Conservation (phyloP, 2,888 invertebrate genomes). For the Ceriagrion tenellum region DNA sequence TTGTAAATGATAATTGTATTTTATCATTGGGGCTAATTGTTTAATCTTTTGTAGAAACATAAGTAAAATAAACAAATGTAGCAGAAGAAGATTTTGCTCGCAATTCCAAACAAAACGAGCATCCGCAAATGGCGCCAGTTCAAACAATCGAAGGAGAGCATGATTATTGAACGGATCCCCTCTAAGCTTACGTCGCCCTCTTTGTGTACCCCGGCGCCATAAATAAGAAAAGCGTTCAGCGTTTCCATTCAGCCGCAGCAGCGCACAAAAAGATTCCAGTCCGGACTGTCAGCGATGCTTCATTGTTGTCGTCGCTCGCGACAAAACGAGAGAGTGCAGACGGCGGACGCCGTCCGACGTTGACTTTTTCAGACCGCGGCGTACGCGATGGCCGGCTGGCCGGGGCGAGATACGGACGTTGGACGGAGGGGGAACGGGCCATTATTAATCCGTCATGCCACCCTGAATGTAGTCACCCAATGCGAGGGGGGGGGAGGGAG, state of each 20-base stretch:
- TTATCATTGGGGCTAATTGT: no score
- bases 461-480: neutral
- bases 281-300: neutral
- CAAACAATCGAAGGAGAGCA: neutral
- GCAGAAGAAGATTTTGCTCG: no score
- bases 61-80: no score
- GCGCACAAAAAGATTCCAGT: neutral
- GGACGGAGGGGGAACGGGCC: neutral
- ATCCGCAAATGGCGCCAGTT: neutral
- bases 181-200: neutral
- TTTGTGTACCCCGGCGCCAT: neutral
- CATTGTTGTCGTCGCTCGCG: neutral
- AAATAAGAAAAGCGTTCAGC: neutral
- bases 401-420: neutral
- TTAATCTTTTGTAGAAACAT: no score
- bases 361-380: neutral
- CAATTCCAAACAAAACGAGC: no score
- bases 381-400: neutral
- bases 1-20: no score
- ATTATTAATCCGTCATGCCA: conserved; percentile 23
- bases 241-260: neutral
- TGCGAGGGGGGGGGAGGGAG: no score
- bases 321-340: neutral
- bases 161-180: neutral
- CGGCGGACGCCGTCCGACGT: neutral